Evolutionary conservation across 1,140 invertebrate species (phyloP).

Genomic region (Zaprionus tsacasi): DNA sequence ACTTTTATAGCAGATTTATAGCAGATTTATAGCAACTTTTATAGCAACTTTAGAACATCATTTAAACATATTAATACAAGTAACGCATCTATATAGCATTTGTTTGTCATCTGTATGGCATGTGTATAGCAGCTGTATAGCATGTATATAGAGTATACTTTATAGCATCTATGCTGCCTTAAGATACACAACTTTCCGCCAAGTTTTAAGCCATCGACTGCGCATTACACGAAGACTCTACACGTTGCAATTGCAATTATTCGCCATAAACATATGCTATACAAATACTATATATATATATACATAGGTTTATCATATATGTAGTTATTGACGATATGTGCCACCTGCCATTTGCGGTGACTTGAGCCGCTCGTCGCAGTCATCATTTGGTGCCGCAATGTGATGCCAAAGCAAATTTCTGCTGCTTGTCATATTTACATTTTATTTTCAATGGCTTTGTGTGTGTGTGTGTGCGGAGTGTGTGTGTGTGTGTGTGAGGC

Average conservation of each 20-base stretch:
- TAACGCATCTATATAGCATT: no score
- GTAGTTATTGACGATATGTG: background rate
- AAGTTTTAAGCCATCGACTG: background rate
- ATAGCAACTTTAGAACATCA: no score
- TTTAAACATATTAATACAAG: no score
- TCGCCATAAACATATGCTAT: background rate
- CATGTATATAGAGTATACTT: no score
- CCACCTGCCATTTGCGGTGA: background rate
- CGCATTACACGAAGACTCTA: background rate
- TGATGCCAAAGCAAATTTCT: constrained; percentile 4
- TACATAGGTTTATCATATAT: no score
- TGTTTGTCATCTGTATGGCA: no score
- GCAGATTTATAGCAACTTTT: no score
- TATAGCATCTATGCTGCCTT: no score
- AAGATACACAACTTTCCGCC: no score
- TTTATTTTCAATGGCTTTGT: background rate
- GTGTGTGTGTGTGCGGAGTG: constrained; percentile 4
- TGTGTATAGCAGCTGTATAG: no score
- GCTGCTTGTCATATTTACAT: constrained; percentile 4
- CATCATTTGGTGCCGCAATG: background rate
- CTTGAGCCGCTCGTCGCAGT: background rate
- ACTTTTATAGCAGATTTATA: no score
- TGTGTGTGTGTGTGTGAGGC: constrained; percentile 17
- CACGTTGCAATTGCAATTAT: background rate
- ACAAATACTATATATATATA: background rate